Percentiles rank a stretch among this genome's conserved stretches.
These are phyloP conservation scores for Sarcophaga subvicina DNA, from an alignment of 2,888 invertebrate genomes.

Conservation along the genomic window DNA sequence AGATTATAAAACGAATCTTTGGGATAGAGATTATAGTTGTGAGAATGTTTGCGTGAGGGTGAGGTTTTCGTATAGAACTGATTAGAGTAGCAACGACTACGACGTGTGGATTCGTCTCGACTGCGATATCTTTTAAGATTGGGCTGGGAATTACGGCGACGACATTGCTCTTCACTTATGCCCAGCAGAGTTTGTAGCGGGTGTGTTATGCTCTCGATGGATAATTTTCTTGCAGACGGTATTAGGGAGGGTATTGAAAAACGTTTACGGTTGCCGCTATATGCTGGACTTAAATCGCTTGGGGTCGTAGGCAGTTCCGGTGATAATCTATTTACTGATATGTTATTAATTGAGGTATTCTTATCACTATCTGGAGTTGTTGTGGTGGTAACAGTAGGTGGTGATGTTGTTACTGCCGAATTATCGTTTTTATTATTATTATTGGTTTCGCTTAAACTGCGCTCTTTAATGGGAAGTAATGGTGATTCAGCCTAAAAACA, in stretches of 20 bases:
- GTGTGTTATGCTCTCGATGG: conserved; percentile 64
- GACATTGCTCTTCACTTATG: conserved; percentile 70
- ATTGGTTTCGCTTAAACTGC: conserved; percentile 60
- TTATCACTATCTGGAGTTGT: conserved; percentile 53
- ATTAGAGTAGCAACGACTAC: conserved; percentile 56
- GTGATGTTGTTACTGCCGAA: conserved; percentile 65
- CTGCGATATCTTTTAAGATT: conserved; percentile 63
- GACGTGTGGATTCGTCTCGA: conserved; percentile 49
- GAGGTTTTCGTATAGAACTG: conserved; percentile 58
- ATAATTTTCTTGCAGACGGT: conserved; percentile 66
- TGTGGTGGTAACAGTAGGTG: conserved; percentile 53
- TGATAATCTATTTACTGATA: conserved; percentile 73
- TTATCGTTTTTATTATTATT: conserved; percentile 70
- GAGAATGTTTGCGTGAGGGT: conserved; percentile 65
- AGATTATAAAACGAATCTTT: conserved; percentile 77
- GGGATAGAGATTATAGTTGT: conserved; percentile 77
- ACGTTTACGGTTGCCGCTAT: conserved; percentile 50
- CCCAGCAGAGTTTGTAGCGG: conserved; percentile 61
- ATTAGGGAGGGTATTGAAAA: conserved; percentile 61
- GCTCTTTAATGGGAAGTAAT: conserved; percentile 76
- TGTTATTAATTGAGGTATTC: conserved; percentile 72
- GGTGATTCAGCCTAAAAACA: conserved; percentile 79
- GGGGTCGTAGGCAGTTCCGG: conserved; percentile 57
- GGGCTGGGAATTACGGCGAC: conserved; percentile 74
- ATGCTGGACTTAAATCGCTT: conserved; percentile 53